Base-by-base conservation (phyloP, 2,797 vertebrate species). In the Cyprinodon diabolis region DNA sequence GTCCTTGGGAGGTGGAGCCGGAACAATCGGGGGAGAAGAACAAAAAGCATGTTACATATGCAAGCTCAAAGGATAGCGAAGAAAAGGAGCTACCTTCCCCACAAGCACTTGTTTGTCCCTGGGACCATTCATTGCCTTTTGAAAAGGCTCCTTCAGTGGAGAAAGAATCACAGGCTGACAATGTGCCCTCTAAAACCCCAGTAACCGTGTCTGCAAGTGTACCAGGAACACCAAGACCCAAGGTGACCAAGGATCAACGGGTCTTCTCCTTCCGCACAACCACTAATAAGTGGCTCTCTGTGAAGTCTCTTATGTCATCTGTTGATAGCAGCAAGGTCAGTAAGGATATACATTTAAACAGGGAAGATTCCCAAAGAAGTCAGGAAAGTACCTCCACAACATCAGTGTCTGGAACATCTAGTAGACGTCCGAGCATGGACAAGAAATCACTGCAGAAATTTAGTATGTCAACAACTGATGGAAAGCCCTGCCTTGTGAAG, bases 21-120 rank as follows among this genome's bases (percentile, higher is more conserved):
- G 90, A 87, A 54, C 75, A 4, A 19, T 72, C 83, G 0, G 80
- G 79, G 0, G 92, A 78, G 76, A 95, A 84, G 76, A 94, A 56
- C 23, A 95, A 94, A 69, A 97, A 95, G 72, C 95, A 86, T 7
- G 94, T 97, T 84, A 94, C 95, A 57, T 95, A 96, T 19, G 80
- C 94, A 6, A 93, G 95, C 11, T 72, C 92, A 76, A 94, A 95
- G 69, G 92, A 93, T 0, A 77, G 83, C 45, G 86, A 85, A 40
- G 40, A 88, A 55, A 75, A 90, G 17, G 35, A 78, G 43, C 91
- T 94, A 57, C 1, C 72, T 6, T 91, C 94, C 43, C 90, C 92
- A 49, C 30, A 85, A 9, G 23, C 47, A 2, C 87, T 90, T 0
- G 17, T 91, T 7, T 92, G 87, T 13, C 89, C 93, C 0, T 84